Base-by-base conservation (phyloP, 2,113 vertebrate species). In the Vulpes vulpes region DNA sequence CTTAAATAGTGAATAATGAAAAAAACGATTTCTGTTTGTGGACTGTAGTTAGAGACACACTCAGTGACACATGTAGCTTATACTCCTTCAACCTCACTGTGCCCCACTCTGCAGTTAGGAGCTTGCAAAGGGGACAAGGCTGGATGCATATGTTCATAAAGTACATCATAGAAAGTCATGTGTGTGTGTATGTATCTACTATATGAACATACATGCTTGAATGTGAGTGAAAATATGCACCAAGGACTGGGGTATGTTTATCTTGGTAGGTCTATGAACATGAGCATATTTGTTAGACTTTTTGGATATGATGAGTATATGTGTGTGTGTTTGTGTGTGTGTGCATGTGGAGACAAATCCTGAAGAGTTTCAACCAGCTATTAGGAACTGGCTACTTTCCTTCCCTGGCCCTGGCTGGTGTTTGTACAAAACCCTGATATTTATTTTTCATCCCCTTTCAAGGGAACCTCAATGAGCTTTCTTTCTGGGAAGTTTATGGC, bases 41-140 rank as follows among this genome's bases (percentile, higher is more conserved):
- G 89, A 89, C 93, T 51, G 27, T 71, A 59, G 51, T 96, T 71
- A 93, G 86, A 85, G 79, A 89, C 83, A 89, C 53, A 85, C 69
- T 96, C 38, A 85, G 82, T 94, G 95, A 95, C 86, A 93, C 71
- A 88, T 67, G 65, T 43, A 60, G 53, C 23, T 86, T 93, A 38
- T 84, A 16, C 65, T 98, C 91, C 94, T 96, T 98, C 62, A 89
- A 62, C 69, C 91, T 89, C 81, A 9, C 60, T 84, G 80, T 6
- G 81, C 91, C 73, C 95, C 89, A 79, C 89, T 82, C 94, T 79
- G 38, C 2, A 79, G 71, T 79, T 79, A 73, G 91, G 69, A 85
- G 38, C 89, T 92, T 76, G 83, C 62, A 27, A 86, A 59, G 49
- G 57, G 76, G 82, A 57, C 38, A 20, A 30, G 78, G 32, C 55